Conservation (phyloP, 53 echinoderm and acorn worm species). For the Actinopyga echinites region DNA sequence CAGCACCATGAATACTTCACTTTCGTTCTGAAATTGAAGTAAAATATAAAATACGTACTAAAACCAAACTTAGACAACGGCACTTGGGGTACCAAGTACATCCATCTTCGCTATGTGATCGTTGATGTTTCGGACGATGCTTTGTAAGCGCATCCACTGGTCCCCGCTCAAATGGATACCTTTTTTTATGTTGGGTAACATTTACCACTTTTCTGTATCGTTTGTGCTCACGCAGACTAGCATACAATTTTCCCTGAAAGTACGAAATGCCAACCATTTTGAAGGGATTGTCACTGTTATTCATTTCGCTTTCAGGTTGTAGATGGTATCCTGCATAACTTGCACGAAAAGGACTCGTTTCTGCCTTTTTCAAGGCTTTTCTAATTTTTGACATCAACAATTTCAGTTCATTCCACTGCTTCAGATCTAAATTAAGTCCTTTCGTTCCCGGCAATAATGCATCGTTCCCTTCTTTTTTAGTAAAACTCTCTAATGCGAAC, state of each 20-base stretch:
- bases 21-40: neutral
- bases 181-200: neutral
- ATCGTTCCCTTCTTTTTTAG: neutral
- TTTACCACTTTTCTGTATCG: no score
- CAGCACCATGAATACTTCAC: neutral
- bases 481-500: neutral
- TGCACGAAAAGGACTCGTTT: neutral
- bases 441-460: neutral
- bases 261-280: neutral
- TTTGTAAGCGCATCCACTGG: constrained; percentile 1
- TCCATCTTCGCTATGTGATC: neutral
- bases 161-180: neutral
- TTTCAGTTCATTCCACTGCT: constrained; percentile 3
- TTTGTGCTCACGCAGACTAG: neutral
- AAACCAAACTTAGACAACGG: neutral
- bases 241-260: neutral
- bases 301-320: neutral
- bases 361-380: neutral
- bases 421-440: neutral
- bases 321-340: neutral
- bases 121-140: neutral
- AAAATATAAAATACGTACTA: neutral
- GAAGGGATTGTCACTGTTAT: neutral
- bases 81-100: neutral
- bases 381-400: neutral